Percentiles rank a stretch among this genome's conserved stretches.
Evolutionary conservation across 2,797 vertebrate genomes (phyloP).

Genomic region (Hoplostethus atlanticus): DNA sequence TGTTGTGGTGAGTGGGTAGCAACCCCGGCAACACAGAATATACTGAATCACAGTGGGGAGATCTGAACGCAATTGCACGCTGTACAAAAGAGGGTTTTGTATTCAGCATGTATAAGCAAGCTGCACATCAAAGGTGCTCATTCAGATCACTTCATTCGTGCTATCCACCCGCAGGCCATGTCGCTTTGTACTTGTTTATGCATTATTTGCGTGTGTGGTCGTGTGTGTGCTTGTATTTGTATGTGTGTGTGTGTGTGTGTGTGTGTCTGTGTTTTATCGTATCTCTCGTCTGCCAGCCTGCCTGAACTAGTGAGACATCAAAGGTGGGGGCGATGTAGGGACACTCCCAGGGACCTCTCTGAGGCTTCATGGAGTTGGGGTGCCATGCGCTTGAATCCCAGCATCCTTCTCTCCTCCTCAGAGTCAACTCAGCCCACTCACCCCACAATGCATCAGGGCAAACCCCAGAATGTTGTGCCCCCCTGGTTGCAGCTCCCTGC

Average conservation of each 20-base stretch:
- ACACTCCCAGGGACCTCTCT: conserved; percentile 47
- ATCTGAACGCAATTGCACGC: conserved; percentile 45
- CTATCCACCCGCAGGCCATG: conserved; percentile 54
- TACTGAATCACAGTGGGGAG: conserved; percentile 45
- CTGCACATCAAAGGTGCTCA: conserved; percentile 59
- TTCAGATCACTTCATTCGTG: conserved; percentile 61
- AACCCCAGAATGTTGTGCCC: conserved; percentile 37
- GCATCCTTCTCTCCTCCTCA: conserved; percentile 34
- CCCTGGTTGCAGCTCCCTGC: conserved; percentile 9
- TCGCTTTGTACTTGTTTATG: conserved; percentile 44
- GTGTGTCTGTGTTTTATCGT: background rate
- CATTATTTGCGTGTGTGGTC: conserved; percentile 41
- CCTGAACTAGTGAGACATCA: conserved; percentile 48
- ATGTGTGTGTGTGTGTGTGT: background rate
- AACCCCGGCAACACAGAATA: conserved; percentile 38
- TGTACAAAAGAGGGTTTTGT: conserved; percentile 63
- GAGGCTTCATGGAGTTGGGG: conserved; percentile 34
- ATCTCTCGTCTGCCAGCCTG: conserved; percentile 20
- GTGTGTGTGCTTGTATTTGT: conserved; percentile 13
- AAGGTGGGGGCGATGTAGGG: conserved; percentile 52
- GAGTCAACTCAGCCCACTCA: conserved; percentile 57
- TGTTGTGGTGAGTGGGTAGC: conserved; percentile 44
- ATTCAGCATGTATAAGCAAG: conserved; percentile 50
- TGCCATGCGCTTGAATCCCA: conserved; percentile 44
- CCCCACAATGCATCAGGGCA: conserved; percentile 61